Evolutionary conservation across 2,113 vertebrate genomes (phyloP).

Genomic region (Gracilinanus agilis): DNA sequence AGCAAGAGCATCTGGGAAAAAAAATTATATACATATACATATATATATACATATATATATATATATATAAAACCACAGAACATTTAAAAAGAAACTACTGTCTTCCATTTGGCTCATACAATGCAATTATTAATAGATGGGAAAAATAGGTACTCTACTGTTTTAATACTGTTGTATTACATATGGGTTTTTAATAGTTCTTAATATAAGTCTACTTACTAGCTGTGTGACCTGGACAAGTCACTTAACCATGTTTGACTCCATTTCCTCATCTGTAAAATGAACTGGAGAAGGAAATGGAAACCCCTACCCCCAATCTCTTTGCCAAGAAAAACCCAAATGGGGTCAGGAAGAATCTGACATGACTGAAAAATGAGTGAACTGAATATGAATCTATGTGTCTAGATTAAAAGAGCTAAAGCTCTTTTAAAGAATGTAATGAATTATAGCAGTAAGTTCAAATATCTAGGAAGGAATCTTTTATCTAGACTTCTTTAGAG

Average conservation of each 20-base stretch:
- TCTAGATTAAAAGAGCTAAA: conserved; percentile 21
- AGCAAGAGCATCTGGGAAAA: conserved; percentile 36
- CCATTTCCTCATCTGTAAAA: no score
- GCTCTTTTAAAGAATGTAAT: conserved; percentile 54
- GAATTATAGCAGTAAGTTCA: conserved; percentile 31
- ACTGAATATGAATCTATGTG: conserved; percentile 31
- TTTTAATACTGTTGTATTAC: conserved; percentile 53
- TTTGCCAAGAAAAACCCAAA: no score
- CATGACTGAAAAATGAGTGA: no score
- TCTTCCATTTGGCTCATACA: conserved; percentile 42
- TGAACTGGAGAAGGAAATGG: no score
- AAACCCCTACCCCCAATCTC: no score
- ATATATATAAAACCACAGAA: conserved; percentile 1
- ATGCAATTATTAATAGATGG: conserved; percentile 60
- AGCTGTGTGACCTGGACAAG: no score
- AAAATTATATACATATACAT: no score
- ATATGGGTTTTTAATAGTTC: conserved; percentile 62
- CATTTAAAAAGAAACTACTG: conserved; percentile 47
- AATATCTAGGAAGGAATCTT: conserved; percentile 41
- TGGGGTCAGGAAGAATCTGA: no score
- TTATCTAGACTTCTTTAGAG: conserved; percentile 40
- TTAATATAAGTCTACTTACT: conserved; percentile 55
- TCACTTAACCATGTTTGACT: no score
- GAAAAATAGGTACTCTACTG: conserved; percentile 45
- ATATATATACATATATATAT: no score